Evolutionary conservation across 2,113 vertebrate genomes (phyloP).

Genomic region (Caloenas nicobarica): DNA sequence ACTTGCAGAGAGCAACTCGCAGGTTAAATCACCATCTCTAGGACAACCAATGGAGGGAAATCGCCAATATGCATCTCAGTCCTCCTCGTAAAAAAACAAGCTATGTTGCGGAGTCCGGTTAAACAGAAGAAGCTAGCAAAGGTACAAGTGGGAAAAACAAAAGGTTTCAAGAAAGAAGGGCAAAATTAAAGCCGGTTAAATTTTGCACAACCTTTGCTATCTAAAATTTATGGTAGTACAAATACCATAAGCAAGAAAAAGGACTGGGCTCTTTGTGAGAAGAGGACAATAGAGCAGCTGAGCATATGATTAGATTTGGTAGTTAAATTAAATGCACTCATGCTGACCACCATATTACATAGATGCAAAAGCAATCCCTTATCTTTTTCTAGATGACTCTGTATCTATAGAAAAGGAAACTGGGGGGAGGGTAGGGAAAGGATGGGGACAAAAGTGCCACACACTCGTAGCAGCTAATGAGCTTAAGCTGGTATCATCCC

Average conservation of each 20-base stretch:
- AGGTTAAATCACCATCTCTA: neutral
- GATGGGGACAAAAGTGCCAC: neutral
- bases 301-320: neutral
- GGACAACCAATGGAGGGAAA: neutral
- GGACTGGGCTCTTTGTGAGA: neutral
- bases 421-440: neutral
- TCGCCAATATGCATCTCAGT: accelerated
- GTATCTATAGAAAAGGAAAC: slow-evolving; percentile 3
- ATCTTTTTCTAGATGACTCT: slow-evolving; percentile 16
- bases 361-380: slow-evolving; percentile 17
- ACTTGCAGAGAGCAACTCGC: neutral
- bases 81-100: neutral
- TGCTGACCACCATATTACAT: neutral
- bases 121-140: neutral
- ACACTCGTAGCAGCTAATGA: neutral
- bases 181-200: neutral
- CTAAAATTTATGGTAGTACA: neutral
- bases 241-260: neutral
- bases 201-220: neutral
- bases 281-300: neutral
- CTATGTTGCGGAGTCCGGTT: accelerated
- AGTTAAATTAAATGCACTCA: neutral
- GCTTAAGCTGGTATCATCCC: neutral
- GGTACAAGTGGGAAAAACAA: neutral
- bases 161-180: neutral